Base-by-base conservation (phyloP, 1,140 invertebrate genomes). In the Heterodera carotae region DNA sequence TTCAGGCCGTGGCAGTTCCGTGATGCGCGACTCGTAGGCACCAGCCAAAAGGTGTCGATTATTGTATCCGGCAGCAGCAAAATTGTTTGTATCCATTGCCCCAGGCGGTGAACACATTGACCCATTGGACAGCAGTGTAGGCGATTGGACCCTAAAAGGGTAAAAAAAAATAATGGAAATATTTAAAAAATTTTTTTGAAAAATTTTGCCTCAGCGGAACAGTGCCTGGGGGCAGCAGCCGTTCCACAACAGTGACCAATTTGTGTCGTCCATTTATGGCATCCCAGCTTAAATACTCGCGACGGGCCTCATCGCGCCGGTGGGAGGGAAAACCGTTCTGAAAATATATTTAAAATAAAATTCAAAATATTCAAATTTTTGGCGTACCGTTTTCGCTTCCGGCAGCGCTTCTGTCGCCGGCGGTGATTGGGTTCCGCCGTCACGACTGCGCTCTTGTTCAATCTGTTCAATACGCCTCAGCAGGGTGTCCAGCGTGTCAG, bases 391-490 rank as follows among this genome's bases (percentile, higher is more conserved):
- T 25, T 25, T 62, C 60, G 60, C 60, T 4, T 62, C 60, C 29
- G 60, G 60, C 60, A 8, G 2, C n/a, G 25, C 82, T 10, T 76
- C 80, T 56, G 43, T n/a, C n/a, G n/a, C n/a, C n/a, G n/a, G n/a
- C n/a, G 80, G 56, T 53, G 48, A 77, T 68, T 76, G 22, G n/a
- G n/a, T n/a, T 71, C 31, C 59, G 12, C 43, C 34, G 25, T 18
- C 59, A 59, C 53, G 27, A 56, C 31, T 34, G 22, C 22, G 69
- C 33, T 82, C 69, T 27, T 77, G 27, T 70, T 84, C 85, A 15
- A 86, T 72, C 66, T 86, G 64, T 67, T 87, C 85, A 66, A 86
- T 87, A 39, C 85, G 79, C 34, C 77, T 67, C 18, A 84, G 77
- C 36, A 86, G 74, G 22, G 82, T 75, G 36, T 82, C 76, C 34